These are phyloP conservation scores for Pocillopora verrucosa DNA, from an alignment of 64 coral and sea anemone species.

Conservation along the genomic window DNA sequence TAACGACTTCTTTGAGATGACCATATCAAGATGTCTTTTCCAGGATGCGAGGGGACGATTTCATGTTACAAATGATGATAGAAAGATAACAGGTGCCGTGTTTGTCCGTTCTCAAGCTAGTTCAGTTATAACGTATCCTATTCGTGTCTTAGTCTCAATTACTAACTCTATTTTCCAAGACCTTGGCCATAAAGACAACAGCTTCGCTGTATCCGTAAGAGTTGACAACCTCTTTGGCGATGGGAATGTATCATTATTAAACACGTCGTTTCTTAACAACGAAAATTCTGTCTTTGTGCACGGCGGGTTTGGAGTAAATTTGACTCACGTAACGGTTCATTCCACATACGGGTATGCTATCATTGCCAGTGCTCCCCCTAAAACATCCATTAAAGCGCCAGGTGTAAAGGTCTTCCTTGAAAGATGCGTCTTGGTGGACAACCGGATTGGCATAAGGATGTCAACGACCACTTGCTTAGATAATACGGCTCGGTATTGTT, in stretches of 20 bases:
- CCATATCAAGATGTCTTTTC: not conserved
- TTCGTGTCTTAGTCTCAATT: not conserved
- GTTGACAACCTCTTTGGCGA: not conserved
- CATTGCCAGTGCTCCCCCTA: not conserved
- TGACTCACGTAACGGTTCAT: not conserved
- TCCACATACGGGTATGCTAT: not conserved
- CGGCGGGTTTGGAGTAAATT: not conserved
- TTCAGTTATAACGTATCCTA: not conserved
- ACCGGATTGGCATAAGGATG: constrained; percentile 4
- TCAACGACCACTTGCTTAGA: not conserved
- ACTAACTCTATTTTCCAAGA: not conserved
- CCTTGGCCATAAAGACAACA: not conserved
- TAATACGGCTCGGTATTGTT: not conserved
- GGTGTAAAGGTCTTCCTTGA: not conserved
- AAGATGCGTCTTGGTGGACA: not conserved
- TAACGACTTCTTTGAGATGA: not conserved
- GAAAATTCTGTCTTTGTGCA: not conserved
- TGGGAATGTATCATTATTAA: not conserved
- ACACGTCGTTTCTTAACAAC: not conserved
- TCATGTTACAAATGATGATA: not conserved
- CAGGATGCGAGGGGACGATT: not conserved
- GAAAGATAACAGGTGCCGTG: not conserved
- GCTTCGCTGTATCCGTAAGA: not conserved
- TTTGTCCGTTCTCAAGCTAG: not conserved
- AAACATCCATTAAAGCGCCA: not conserved